Evolutionary conservation across 2,797 vertebrate genomes (phyloP).

Genomic region (Nannoperca australis): DNA sequence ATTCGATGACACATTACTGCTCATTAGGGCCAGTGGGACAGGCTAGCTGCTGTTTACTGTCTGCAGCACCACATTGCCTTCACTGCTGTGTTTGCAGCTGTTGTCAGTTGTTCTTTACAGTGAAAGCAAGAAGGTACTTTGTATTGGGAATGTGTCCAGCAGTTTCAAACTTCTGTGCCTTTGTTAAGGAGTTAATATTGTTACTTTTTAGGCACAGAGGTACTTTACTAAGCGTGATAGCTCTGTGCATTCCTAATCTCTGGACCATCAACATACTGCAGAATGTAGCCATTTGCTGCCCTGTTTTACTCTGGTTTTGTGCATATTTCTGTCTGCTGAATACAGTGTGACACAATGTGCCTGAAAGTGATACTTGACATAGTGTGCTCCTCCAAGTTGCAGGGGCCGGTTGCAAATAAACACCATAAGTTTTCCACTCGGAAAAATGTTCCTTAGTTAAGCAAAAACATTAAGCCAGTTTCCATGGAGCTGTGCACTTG

Average conservation of each 20-base stretch:
- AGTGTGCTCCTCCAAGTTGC: not conserved
- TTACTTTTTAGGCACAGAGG: not conserved
- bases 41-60: slow-evolving; percentile 40
- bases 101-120: slow-evolving; percentile 7
- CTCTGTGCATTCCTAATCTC: not conserved
- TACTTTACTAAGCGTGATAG: not conserved
- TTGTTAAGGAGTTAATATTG: not conserved
- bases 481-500: no score
- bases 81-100: slow-evolving; percentile 33
- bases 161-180: not conserved
- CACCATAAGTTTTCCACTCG: no score
- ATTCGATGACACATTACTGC: slow-evolving; percentile 30
- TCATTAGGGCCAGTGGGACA: slow-evolving; percentile 39
- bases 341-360: not conserved
- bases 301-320: not conserved
- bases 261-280: not conserved
- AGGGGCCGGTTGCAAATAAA: no score
- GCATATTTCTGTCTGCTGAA: no score
- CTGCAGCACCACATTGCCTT: slow-evolving; percentile 17
- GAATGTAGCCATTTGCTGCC: not conserved
- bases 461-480: no score
- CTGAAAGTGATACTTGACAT: not conserved
- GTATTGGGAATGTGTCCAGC: not conserved
- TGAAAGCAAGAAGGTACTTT: not conserved
- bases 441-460: no score